Conservation (phyloP, 2,113 vertebrate species). For the Ceratotherium simum region DNA sequence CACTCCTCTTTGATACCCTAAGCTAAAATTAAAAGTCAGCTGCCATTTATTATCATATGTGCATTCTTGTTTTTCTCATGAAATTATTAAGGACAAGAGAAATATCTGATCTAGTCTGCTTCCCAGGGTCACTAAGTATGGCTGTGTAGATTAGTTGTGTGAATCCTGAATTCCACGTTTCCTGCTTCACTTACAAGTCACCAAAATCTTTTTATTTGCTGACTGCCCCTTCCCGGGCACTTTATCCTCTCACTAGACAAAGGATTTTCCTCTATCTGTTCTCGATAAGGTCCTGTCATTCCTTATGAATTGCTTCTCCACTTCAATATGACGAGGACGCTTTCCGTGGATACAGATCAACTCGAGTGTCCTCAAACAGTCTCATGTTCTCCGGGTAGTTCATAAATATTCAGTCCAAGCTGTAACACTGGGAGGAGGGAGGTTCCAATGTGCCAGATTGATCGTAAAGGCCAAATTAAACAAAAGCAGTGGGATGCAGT, state of each 20-base stretch:
- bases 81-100: neutral
- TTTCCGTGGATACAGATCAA: neutral
- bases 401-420: slow-evolving; percentile 40
- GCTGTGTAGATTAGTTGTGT: rapidly evolving
- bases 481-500: neutral
- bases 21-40: neutral
- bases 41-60: neutral
- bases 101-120: neutral
- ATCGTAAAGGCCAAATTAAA: neutral
- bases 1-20: neutral
- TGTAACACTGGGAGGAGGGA: neutral
- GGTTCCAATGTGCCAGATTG: neutral
- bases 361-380: slow-evolving; percentile 44
- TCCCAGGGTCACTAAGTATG: rapidly evolving
- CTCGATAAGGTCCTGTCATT: neutral
- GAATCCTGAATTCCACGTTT: neutral
- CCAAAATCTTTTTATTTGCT: neutral
- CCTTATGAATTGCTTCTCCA: neutral
- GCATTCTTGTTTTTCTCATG: neutral
- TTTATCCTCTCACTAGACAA: neutral
- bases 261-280: neutral
- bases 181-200: neutral
- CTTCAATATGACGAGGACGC: neutral
- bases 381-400: neutral
- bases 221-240: neutral